phyloP scores from a whole-genome alignment of 2,797 vertebrate genomes.

The Sibirionetta formosa region DNA sequence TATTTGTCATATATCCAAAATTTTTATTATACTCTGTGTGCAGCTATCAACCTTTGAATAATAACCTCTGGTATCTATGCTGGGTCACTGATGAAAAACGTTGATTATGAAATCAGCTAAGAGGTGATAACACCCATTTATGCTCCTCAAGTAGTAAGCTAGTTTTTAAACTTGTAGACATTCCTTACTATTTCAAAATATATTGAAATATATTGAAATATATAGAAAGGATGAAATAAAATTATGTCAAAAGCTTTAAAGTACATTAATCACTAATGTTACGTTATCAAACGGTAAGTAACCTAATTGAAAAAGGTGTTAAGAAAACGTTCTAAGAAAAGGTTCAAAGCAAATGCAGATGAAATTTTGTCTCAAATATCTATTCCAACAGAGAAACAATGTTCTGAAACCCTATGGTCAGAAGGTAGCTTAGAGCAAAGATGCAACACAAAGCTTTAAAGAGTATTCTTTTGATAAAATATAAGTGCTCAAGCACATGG shows the following conservation, averaged over 20 bases:
- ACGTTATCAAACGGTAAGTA: not conserved
- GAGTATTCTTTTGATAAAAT: not conserved
- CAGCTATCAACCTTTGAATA: not conserved
- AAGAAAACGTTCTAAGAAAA: not conserved
- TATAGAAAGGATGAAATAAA: not conserved
- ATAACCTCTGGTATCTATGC: not conserved
- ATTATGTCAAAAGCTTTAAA: not conserved
- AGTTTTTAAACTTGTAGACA: not conserved
- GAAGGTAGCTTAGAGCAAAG: not conserved
- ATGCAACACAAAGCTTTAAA: not conserved
- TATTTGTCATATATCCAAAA: not conserved
- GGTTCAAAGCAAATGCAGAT: fast-evolving
- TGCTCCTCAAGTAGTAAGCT: not conserved
- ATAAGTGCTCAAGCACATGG: fast-evolving
- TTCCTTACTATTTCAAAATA: not conserved
- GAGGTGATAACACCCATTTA: not conserved
- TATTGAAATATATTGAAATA: not conserved
- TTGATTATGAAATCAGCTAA: not conserved
- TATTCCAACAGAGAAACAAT: not conserved
- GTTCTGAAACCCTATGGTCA: not conserved
- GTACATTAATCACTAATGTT: not conserved
- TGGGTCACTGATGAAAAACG: not conserved
- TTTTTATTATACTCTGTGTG: not conserved
- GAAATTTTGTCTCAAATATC: not conserved
- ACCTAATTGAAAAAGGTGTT: not conserved